Base-by-base conservation (phyloP, 2,888 invertebrate genomes). In the Tenthredo distinguenda region DNA sequence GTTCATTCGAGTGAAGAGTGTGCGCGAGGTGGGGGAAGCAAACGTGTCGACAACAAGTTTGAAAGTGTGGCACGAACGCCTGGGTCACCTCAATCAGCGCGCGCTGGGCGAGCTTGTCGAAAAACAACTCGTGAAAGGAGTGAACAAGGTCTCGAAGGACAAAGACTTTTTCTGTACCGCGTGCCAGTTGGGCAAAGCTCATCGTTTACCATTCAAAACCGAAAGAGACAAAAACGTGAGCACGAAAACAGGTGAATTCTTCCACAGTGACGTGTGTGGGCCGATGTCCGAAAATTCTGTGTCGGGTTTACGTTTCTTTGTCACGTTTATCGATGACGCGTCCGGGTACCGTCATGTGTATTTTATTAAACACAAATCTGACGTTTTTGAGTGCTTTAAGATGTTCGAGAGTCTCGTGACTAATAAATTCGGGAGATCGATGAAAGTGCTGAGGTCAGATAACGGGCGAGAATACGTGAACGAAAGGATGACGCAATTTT, bases 101-200 rank as follows among this genome's bases (percentile, higher is more conserved):
- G 79, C 81, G 18, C 12, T 86, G 18, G 12, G 50, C 31, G 86
- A 86, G 10, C 43, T 86, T 9, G 85, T 72, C 10, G 47, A 85
- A 84, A 79, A 85, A 62, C 26, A 43, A 18, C 84, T 85, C 37
- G 84, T 86, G n/a, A 1, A 55, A 79, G 86, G 86, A 15, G 81
- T 86, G 0, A 81, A 86, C 34, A 15, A n/a, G n/a, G n/a, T 84
- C 9, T 55, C 86, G 31, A 47, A 87, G 12, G 86, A 85, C 65
- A 86, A 84, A 43, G 87, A 88, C 10, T 83, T 85, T 55, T 86
- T 88, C 74, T 89, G 89, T 86, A 88, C 84, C 71, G 83, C 86
- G n/a, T 89, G 88, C 84, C 86, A 87, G 68, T 85, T 87, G 21
- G 88, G 88, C 71, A 88, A 89, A 86, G 81, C 86, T 58, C 88